Base-by-base conservation (phyloP, 2,797 vertebrate genomes). In the Bovichtus diacanthus region DNA sequence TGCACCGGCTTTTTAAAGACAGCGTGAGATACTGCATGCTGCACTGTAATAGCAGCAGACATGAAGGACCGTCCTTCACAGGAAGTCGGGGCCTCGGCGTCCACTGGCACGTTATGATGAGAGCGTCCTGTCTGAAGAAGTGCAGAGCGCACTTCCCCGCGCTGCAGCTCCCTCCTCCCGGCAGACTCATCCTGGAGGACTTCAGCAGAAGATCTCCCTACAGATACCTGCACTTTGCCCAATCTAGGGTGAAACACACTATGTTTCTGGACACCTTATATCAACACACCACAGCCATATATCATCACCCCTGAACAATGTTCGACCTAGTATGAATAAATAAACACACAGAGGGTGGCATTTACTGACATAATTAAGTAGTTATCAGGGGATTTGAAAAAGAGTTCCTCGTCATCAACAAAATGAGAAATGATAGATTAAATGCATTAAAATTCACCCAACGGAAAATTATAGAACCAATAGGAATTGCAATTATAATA, bases 201-300 rank as follows among this genome's bases (percentile, higher is more conserved):
- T 97, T 97, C 85, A 94, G 92, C 80, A 95, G 91, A 55, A 94
- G 96, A 62, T 76, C 83, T 56, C 96, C 96, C 5, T 97, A 97
- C 93, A 94, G 91, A 74, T 97, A 97, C 70, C 93, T 98, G 84
- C 95, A 97, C 91, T 95, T 95, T 59, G 95, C 96, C 18, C 93
- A 96, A 56, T 95, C 95, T 86, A 95, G 95, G 96, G 97, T 97
- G 88, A 89, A 94, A 16, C 15, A 15, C 3, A 34, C 11, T 1
- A 9, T n/a, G 2, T 53, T n/a, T 6, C 31, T 36, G 18, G 21
- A 51, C 50, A 19, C 38, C 1, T 53, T 13, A 36, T 5, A 49
- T 2, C 27, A 49, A 31, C 5, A 38, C 13, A 43, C 1, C 2
- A 43, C 59, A 59, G 15, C 11, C 19, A 18, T 27, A 23, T 4